phyloP scores from a whole-genome alignment of 2,797 vertebrate genomes.

The Thamnophis elegans region DNA sequence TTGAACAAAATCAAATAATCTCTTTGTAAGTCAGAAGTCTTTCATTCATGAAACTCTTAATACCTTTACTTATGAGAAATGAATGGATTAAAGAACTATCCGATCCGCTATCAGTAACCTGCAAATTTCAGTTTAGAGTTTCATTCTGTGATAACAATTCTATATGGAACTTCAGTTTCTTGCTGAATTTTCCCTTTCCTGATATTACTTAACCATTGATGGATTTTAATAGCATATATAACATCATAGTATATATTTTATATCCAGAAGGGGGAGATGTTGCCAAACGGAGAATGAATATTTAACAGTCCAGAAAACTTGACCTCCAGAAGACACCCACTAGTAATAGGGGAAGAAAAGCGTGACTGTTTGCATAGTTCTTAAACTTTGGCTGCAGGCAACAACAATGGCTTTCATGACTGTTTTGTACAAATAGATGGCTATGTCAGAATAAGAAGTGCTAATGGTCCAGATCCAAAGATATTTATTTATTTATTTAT shows the following conservation, averaged over 20 bases:
- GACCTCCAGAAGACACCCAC: neutral
- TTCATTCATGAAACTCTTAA: neutral
- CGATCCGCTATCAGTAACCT: neutral
- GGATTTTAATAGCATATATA: neutral
- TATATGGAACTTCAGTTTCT: neutral
- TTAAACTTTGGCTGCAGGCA: neutral
- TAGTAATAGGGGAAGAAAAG: accelerated
- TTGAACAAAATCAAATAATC: neutral
- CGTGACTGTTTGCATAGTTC: neutral
- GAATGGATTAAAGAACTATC: neutral
- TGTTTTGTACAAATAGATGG: neutral
- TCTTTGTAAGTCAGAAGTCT: neutral
- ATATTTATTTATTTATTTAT: neutral
- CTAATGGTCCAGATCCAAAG: neutral
- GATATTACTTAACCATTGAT: neutral
- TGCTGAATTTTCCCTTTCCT: neutral
- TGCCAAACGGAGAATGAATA: conserved; percentile 13
- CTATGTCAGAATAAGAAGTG: neutral
- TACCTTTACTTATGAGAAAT: neutral
- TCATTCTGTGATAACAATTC: neutral
- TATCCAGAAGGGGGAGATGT: conserved; percentile 58
- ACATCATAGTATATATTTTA: accelerated
- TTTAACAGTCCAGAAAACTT: neutral
- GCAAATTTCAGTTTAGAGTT: conserved; percentile 1
- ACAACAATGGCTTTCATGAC: neutral